Percentiles rank a stretch among this genome's conserved stretches.
phyloP scores from a whole-genome alignment of 2,113 vertebrate genomes.

The Perca fluviatilis region DNA sequence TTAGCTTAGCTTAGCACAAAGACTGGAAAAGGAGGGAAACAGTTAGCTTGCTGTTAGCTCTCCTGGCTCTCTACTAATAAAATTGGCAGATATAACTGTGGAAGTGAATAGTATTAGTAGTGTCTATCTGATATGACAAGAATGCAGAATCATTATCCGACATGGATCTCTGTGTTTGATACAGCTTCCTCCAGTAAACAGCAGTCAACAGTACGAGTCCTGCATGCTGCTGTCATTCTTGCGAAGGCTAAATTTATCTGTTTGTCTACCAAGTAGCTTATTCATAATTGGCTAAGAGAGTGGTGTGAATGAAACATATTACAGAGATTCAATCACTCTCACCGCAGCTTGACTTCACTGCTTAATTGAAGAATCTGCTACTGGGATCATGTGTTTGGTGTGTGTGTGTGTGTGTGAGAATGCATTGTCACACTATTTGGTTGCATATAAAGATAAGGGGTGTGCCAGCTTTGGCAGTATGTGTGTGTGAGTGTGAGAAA shows the following conservation, averaged over 20 bases:
- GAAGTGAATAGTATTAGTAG: background rate
- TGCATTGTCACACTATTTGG: background rate
- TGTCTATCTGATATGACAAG: background rate
- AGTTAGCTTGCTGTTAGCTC: too few relatives aligned
- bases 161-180: slow-evolving; percentile 6
- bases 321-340: slow-evolving; percentile 37
- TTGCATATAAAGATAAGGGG: too few relatives aligned
- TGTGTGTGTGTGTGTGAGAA: background rate
- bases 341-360: slow-evolving; percentile 32
- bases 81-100: too few relatives aligned
- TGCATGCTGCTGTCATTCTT: slow-evolving; percentile 2
- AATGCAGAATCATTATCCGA: slow-evolving; percentile 16
- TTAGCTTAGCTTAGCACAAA: slow-evolving; percentile 4
- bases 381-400: slow-evolving; percentile 12
- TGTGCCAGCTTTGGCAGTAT: background rate
- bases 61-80: too few relatives aligned
- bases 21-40: background rate
- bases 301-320: slow-evolving; percentile 55
- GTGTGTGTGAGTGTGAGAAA: slow-evolving; percentile 22
- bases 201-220: background rate
- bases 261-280: slow-evolving; percentile 16
- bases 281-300: slow-evolving; percentile 41
- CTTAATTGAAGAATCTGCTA: slow-evolving; percentile 56
- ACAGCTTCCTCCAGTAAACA: slow-evolving; percentile 7
- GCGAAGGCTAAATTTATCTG: slow-evolving; percentile 39